These are phyloP conservation scores for Stegastes partitus DNA, from an alignment of 2,113 vertebrate species.

Conservation along the genomic window DNA sequence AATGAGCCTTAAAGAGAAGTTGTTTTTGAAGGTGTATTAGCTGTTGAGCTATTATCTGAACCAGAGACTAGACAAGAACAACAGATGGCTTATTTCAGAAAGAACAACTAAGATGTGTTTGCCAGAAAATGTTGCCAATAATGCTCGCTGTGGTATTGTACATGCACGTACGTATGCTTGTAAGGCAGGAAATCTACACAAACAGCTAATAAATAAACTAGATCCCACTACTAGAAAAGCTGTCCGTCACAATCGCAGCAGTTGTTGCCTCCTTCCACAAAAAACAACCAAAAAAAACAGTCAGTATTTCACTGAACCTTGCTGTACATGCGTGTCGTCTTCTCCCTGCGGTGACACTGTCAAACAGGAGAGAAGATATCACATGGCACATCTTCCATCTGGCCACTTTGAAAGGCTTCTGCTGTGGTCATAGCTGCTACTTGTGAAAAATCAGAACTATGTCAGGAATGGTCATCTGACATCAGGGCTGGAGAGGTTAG, in stretches of 20 bases:
- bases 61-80: slow-evolving; percentile 37
- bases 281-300: neutral
- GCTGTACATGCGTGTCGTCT: neutral
- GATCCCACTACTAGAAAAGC: slow-evolving; percentile 5
- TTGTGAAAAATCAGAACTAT: slow-evolving; percentile 77
- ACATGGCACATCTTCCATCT: slow-evolving; percentile 54
- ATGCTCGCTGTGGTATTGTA: slow-evolving; percentile 11
- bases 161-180: neutral
- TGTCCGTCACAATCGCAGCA: neutral
- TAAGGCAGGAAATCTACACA: slow-evolving; percentile 14
- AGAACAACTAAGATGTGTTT: slow-evolving; percentile 42
- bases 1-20: slow-evolving; percentile 36
- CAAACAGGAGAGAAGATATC: slow-evolving; percentile 31
- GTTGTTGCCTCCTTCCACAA: neutral
- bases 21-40: slow-evolving; percentile 27
- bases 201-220: slow-evolving; percentile 14
- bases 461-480: slow-evolving; percentile 82
- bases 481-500: slow-evolving; percentile 62
- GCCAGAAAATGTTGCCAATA: slow-evolving; percentile 37
- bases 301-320: neutral
- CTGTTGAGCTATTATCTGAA: slow-evolving; percentile 29
- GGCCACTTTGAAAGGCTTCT: slow-evolving; percentile 61
- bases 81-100: slow-evolving; percentile 51
- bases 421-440: slow-evolving; percentile 59
- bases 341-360: slow-evolving; percentile 26